Evolutionary conservation across 2,113 vertebrate genomes (phyloP), one percentile per base, ranked within the genome.

Genomic region (Muntiacus reevesi): DNA sequence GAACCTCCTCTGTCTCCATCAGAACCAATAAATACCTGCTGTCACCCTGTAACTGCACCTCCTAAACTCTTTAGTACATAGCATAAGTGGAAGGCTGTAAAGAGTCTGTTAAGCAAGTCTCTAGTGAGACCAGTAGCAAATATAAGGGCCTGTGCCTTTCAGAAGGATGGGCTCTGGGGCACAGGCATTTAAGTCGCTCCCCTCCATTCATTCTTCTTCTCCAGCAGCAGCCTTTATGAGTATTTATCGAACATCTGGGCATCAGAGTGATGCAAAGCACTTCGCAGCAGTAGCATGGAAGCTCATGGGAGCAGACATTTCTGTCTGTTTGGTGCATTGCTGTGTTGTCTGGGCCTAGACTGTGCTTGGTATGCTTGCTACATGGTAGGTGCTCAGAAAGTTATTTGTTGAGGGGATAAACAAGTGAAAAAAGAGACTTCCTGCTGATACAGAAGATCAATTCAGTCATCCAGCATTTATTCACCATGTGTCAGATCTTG

Each of bases 11-110:
- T 15, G 27, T 88, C 82, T 96, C 90, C 16, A 59, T 95, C 84
- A 47, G 64, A 93, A 21, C 52, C 85, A 45, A 15, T 97, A 98
- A 97, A 97, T 60, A 40, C 30, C 71, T 47, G 64, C 40, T 78
- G 85, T 87, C 87, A 83, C 25, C 43, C 90, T 60, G 40, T 57
- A 96, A 98, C 84, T 95, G 78, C 54, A 33, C 28, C 86, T 55
- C 93, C 97, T 98, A 64, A 82, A 94, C 54, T 17, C 59, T 88
- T 74, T 47, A 64, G 28, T 96, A 86, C 55, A 23, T 91, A 71
- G 7, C 0, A 0, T 71, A 85, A 45, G 59, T 2, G 17, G 40
- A 82, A 57, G 47, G 76, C 10, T 64, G 60, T 94, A 89, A 96
- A 89, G 92, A 95, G 55, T 94, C 84, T 54, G 55, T 90, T 93